phyloP scores from a whole-genome alignment of 2,797 vertebrate species.

The Silurus aristotelis region DNA sequence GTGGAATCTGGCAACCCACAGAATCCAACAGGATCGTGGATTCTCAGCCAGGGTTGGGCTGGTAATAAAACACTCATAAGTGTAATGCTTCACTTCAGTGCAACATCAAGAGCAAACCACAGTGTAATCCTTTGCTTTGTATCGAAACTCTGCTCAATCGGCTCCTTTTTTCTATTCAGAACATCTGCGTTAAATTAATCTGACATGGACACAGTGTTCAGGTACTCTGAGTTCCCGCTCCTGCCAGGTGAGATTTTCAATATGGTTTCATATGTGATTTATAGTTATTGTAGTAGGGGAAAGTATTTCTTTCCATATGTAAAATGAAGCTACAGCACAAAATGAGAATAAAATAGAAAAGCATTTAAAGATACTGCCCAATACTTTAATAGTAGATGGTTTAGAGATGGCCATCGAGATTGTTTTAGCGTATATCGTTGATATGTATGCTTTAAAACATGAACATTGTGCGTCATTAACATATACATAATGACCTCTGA shows the following conservation, averaged over 20 bases:
- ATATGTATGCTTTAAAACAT: not conserved
- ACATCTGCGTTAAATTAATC: conserved; percentile 17
- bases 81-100: not conserved
- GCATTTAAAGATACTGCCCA: no score
- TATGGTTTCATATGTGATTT: not conserved
- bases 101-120: not conserved
- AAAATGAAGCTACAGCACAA: no score
- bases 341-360: no score
- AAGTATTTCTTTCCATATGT: no score
- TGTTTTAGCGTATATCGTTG: not conserved
- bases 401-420: not conserved
- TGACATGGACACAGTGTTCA: conserved; percentile 73
- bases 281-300: not conserved
- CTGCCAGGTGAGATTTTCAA: conserved; percentile 72
- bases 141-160: not conserved
- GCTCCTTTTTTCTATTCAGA: not conserved
- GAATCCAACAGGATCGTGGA: not conserved
- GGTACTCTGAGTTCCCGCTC: conserved; percentile 74
- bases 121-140: not conserved
- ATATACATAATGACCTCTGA: not conserved
- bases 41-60: conserved; percentile 1
- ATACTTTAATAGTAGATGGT: not conserved
- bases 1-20: conserved; percentile 18
- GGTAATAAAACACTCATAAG: conserved; percentile 7
- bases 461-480: not conserved